Percentiles rank a stretch among this genome's conserved stretches.
phyloP scores from a whole-genome alignment of 2,113 vertebrate genomes.

The Aramus guarauna region DNA sequence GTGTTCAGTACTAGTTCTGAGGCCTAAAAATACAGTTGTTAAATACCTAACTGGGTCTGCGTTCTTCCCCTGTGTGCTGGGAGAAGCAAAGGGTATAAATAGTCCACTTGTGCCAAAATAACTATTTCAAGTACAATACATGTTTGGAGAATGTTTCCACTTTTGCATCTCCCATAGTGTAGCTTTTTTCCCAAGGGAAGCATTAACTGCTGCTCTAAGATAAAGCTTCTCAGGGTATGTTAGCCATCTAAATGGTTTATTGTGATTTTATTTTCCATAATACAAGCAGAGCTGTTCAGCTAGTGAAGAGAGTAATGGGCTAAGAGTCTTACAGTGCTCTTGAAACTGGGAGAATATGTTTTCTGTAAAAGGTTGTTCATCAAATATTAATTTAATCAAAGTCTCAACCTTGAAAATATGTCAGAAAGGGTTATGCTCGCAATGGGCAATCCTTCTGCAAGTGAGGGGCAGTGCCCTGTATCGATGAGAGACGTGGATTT shows the following conservation, averaged over 20 bases:
- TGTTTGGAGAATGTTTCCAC: background rate
- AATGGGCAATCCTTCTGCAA: background rate
- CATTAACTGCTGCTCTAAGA: background rate
- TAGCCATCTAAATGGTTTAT: background rate
- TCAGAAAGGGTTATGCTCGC: background rate
- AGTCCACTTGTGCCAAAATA: no score
- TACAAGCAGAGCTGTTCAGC: background rate
- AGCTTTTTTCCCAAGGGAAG: background rate
- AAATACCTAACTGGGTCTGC: no score
- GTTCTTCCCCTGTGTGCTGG: no score
- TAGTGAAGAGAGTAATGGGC: background rate
- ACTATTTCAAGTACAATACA: no score
- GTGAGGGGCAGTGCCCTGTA: background rate
- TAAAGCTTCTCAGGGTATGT: background rate
- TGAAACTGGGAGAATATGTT: background rate
- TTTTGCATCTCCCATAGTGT: background rate
- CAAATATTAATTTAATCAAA: background rate
- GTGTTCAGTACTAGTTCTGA: no score
- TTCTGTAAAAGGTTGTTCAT: background rate
- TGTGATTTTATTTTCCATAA: background rate
- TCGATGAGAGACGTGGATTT: background rate
- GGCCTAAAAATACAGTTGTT: no score
- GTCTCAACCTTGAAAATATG: background rate
- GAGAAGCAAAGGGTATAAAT: no score
- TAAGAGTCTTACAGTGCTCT: background rate